Conservation (phyloP, 1,140 invertebrate species). For the Drosophila eugracilis region DNA sequence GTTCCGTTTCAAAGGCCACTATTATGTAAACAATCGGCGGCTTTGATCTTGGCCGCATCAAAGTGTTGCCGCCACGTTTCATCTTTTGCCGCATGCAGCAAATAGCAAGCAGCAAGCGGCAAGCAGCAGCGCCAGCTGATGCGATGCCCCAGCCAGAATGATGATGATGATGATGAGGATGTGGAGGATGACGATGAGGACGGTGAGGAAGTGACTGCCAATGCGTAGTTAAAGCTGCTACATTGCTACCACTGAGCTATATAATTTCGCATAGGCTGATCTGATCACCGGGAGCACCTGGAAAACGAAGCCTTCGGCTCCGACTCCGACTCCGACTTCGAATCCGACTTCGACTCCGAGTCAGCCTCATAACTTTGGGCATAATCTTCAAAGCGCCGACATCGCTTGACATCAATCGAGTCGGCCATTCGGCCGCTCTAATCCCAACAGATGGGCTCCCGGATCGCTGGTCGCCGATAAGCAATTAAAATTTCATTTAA, state of each 20-base stretch:
- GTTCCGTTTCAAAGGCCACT: slow-evolving; percentile 85
- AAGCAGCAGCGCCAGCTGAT: slow-evolving; percentile 54
- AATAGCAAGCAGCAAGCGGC: slow-evolving; percentile 49
- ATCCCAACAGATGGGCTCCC: slow-evolving; percentile 69
- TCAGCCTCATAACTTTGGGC: slow-evolving; percentile 74
- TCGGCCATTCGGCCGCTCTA: slow-evolving; percentile 47
- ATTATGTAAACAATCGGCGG: slow-evolving; percentile 85
- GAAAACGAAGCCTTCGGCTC: slow-evolving; percentile 13
- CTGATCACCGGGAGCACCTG: slow-evolving; percentile 59
- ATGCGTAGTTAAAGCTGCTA: slow-evolving; percentile 74
- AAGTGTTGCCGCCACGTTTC: slow-evolving; percentile 82
- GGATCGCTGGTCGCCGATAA: slow-evolving; percentile 61
- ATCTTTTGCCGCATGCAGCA: slow-evolving; percentile 79
- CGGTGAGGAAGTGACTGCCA: slow-evolving; percentile 44
- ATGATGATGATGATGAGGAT: slow-evolving; percentile 32
- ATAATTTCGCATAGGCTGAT: slow-evolving; percentile 79
- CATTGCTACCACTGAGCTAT: slow-evolving; percentile 57
- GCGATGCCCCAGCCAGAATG: slow-evolving; percentile 36
- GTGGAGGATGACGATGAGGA: slow-evolving; percentile 22
- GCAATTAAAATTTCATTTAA: slow-evolving; percentile 80
- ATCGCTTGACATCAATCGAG: slow-evolving; percentile 79
- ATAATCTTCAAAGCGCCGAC: slow-evolving; percentile 80
- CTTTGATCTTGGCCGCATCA: slow-evolving; percentile 85
- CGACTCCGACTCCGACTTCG: slow-evolving; percentile 17
- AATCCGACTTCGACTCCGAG: background rate